phyloP scores from a whole-genome alignment of 2,797 vertebrate genomes.

The Siniperca undulata region DNA sequence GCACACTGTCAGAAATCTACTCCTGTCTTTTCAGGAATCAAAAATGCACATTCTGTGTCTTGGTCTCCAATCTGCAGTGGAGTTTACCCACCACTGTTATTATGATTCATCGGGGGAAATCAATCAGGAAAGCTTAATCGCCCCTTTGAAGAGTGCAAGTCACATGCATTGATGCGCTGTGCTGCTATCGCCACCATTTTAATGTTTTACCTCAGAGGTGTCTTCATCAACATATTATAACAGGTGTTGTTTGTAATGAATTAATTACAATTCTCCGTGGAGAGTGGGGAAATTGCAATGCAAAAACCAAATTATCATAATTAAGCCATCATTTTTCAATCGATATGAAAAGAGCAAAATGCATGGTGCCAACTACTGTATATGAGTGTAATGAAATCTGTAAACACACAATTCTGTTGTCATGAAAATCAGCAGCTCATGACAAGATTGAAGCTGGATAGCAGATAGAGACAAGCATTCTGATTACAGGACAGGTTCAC shows the following conservation, averaged over 20 bases:
- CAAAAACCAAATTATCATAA: conserved; percentile 73
- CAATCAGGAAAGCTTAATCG: conserved; percentile 71
- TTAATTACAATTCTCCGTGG: conserved; percentile 74
- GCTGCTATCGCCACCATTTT: conserved; percentile 42
- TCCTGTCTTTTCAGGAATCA: conserved; percentile 28
- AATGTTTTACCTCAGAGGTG: conserved; percentile 59
- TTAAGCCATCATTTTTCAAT: conserved; percentile 73
- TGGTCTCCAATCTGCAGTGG: conserved; percentile 22
- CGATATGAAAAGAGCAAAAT: conserved; percentile 60
- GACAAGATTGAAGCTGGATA: conserved; percentile 4
- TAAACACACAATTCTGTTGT: conserved; percentile 20
- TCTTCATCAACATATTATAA: conserved; percentile 73
- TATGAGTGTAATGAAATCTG: conserved; percentile 26
- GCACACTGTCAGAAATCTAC: neutral
- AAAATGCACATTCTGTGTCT: conserved; percentile 25
- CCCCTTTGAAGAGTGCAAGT: conserved; percentile 54
- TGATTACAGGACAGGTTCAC: neutral
- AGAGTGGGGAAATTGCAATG: conserved; percentile 45
- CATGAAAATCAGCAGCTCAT: conserved; percentile 20
- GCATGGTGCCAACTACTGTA: neutral
- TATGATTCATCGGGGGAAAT: conserved; percentile 68
- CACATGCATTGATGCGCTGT: conserved; percentile 51
- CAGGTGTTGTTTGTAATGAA: conserved; percentile 79
- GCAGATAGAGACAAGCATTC: neutral
- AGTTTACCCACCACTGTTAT: conserved; percentile 53